Evolutionary conservation across 1,140 invertebrate genomes (phyloP).

Genomic region (Orius laevigatus): DNA sequence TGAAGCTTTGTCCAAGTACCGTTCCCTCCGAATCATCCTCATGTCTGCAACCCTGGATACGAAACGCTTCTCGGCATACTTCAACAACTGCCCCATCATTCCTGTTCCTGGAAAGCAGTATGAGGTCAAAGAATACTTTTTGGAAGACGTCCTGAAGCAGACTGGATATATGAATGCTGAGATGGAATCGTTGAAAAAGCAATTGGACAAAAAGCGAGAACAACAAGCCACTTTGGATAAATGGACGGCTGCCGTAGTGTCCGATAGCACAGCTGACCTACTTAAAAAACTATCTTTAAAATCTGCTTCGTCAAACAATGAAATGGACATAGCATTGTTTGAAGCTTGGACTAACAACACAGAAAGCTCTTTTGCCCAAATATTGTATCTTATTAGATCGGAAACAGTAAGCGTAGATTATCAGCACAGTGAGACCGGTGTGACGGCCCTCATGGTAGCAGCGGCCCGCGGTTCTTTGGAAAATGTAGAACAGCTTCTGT

Average conservation of each 20-base stretch:
- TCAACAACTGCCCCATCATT: slow-evolving; percentile 61
- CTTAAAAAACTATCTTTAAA: background rate
- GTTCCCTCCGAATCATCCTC: slow-evolving; percentile 62
- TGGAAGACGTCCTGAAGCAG: slow-evolving; percentile 64
- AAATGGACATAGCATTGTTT: slow-evolving; percentile 42
- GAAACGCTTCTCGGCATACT: slow-evolving; percentile 64
- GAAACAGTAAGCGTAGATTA: slow-evolving; percentile 51
- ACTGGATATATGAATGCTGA: slow-evolving; percentile 50
- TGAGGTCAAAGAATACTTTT: slow-evolving; percentile 57
- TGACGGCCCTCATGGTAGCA: slow-evolving; percentile 61
- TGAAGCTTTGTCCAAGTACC: slow-evolving; percentile 52
- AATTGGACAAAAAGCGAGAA: slow-evolving; percentile 30
- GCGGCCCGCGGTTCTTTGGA: slow-evolving; percentile 46
- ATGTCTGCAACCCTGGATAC: slow-evolving; percentile 92
- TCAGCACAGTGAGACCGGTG: slow-evolving; percentile 46
- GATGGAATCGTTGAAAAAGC: slow-evolving; percentile 36
- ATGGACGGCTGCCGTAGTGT: slow-evolving; percentile 25
- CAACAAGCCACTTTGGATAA: slow-evolving; percentile 33
- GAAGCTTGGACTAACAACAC: slow-evolving; percentile 40
- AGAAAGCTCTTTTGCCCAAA: slow-evolving; percentile 46
- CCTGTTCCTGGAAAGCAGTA: slow-evolving; percentile 62
- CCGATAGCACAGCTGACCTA: background rate
- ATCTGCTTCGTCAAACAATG: slow-evolving; percentile 22
- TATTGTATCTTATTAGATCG: slow-evolving; percentile 53
- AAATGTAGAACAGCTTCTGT: slow-evolving; percentile 47